A percentile compares a stretch with the other conserved stretches of the same genome.
Conservation (phyloP, 2,113 vertebrate genomes). For the Anguilla japonica region DNA sequence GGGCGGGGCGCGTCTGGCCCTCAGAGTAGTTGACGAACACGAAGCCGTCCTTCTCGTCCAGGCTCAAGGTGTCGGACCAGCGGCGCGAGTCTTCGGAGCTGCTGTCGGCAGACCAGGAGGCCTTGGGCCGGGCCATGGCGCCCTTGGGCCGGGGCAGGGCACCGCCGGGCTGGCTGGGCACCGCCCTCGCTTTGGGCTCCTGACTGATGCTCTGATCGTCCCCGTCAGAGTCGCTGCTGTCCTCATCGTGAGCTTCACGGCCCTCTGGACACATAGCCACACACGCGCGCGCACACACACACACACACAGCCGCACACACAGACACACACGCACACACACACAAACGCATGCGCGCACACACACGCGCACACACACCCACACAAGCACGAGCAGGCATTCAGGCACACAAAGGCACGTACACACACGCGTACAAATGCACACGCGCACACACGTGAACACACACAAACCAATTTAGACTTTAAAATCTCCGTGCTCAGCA, state of each 20-base stretch:
- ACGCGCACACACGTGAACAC: background rate
- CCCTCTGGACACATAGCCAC: conserved; percentile 61
- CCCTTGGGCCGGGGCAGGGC: conserved; percentile 76
- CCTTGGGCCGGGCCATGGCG: conserved; percentile 54
- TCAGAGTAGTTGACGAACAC: conserved; percentile 97
- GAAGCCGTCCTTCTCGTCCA: conserved; percentile 97
- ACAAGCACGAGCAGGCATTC: background rate
- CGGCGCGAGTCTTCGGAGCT: conserved; percentile 88
- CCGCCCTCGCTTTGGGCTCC: conserved; percentile 68
- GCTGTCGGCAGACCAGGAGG: conserved; percentile 83
- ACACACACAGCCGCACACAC: conserved; percentile 10
- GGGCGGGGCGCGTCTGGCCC: conserved; percentile 76
- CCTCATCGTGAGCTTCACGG: conserved; percentile 84
- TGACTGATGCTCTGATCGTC: conserved; percentile 80
- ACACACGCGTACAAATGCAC: no score
- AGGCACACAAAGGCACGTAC: no score
- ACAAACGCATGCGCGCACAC: conserved; percentile 6
- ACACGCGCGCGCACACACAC: conserved; percentile 12
- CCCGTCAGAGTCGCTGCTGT: conserved; percentile 93
- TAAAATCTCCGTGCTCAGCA: background rate
- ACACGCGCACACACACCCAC: background rate
- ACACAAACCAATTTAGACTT: background rate
- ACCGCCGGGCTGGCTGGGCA: conserved; percentile 75
- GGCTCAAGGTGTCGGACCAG: conserved; percentile 94
- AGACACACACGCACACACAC: conserved; percentile 5